These are phyloP conservation scores for Hydrochoerus hydrochaeris DNA, from an alignment of 2,113 vertebrate species.

Conservation along the genomic window DNA sequence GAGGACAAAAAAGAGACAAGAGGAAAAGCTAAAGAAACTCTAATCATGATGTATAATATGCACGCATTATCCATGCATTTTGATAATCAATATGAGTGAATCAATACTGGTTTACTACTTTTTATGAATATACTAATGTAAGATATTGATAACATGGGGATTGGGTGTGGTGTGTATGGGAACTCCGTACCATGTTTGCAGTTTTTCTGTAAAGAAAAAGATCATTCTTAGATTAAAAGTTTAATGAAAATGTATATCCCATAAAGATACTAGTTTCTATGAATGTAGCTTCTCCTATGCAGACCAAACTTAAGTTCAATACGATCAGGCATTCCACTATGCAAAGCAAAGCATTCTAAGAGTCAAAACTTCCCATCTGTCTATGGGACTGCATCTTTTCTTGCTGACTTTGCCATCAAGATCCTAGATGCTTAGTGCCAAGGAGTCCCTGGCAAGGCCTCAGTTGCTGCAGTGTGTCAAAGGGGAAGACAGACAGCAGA, in stretches of 20 bases:
- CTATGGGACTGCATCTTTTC: background rate
- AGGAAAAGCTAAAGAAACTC: background rate
- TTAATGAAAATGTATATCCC: background rate
- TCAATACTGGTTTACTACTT: background rate
- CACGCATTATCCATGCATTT: background rate
- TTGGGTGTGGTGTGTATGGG: background rate
- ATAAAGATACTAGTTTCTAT: background rate
- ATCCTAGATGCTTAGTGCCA: fast-evolving
- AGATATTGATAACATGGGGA: background rate
- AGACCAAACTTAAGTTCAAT: background rate
- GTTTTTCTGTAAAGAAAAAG: background rate
- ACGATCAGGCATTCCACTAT: too few relatives aligned
- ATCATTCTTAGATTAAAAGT: background rate
- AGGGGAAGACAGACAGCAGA: background rate
- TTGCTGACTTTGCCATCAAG: background rate
- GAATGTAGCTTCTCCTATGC: background rate
- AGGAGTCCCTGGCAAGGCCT: too few relatives aligned
- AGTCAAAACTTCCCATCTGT: background rate
- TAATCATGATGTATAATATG: background rate
- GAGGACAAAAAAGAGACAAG: background rate
- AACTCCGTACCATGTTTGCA: background rate
- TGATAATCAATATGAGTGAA: background rate
- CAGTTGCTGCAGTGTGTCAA: too few relatives aligned
- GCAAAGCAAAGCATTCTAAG: background rate
- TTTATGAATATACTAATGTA: background rate